Percentiles rank a stretch among this genome's conserved stretches.
phyloP scores from a whole-genome alignment of 2,797 vertebrate genomes.

The Gymnothorax reevesii region DNA sequence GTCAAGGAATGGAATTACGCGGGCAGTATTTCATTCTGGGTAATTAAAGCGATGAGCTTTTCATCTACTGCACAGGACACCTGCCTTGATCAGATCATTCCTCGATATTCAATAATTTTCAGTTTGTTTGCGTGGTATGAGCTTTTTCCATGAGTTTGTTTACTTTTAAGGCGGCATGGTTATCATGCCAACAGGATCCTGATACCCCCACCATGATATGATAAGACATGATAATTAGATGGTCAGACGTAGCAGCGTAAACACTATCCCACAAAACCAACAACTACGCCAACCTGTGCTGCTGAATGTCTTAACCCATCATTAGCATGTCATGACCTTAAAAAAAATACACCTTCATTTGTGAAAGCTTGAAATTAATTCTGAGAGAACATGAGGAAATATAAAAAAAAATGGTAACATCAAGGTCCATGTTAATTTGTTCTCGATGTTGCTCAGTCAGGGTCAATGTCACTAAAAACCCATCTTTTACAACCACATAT shows the following conservation, averaged over 20 bases:
- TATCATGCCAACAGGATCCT: neutral
- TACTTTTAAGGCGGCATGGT: neutral
- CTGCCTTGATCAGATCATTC: neutral
- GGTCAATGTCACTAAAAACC: neutral
- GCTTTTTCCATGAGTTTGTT: neutral
- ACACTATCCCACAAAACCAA: neutral
- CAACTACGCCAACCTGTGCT: neutral
- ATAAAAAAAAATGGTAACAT: neutral
- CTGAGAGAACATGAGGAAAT: neutral
- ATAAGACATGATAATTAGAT: neutral
- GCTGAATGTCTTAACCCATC: neutral
- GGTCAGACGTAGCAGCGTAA: neutral
- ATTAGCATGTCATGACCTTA: neutral
- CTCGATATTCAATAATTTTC: neutral
- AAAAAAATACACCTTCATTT: neutral
- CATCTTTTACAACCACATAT: constrained; percentile 1
- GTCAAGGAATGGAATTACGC: neutral
- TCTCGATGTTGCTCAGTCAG: neutral
- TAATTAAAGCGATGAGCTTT: constrained; percentile 7
- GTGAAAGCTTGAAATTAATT: neutral
- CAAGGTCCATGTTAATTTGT: neutral
- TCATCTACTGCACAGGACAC: neutral
- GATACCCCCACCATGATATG: neutral
- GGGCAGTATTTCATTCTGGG: constrained; percentile 1
- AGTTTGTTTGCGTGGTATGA: neutral